phyloP scores from a whole-genome alignment of 2,113 vertebrate species.

The Accipiter virgatus region DNA sequence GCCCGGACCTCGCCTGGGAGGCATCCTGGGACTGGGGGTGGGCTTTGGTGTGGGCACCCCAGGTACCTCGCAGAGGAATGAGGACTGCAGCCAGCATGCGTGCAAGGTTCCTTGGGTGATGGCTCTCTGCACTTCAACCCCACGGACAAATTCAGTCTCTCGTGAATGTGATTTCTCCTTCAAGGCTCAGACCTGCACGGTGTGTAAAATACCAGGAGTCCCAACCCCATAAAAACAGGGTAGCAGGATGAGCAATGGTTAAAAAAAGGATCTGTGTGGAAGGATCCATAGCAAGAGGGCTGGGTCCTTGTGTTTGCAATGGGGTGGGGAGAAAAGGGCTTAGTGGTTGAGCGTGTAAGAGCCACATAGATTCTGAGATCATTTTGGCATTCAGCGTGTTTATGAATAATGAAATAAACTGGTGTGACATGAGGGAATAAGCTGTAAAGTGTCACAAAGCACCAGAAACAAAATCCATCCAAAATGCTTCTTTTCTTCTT shows the following conservation, averaged over 20 bases:
- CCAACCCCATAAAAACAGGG: not conserved
- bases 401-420: conserved; percentile 79
- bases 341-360: conserved; percentile 60
- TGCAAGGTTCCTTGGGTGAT: not conserved
- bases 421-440: conserved; percentile 75
- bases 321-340: conserved; percentile 23
- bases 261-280: not conserved
- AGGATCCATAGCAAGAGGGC: not conserved
- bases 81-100: not conserved
- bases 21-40: rapidly evolving
- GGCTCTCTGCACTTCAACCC: not conserved
- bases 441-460: conserved; percentile 78
- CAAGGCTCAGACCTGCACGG: not conserved
- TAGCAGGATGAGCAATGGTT: not conserved
- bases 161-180: not conserved
- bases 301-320: not conserved
- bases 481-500: conserved; percentile 78
- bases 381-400: conserved; percentile 69
- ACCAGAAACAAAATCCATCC: conserved; percentile 78
- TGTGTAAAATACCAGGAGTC: not conserved
- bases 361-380: conserved; percentile 53
- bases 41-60: not conserved
- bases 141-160: not conserved
- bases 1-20: not conserved
- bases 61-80: not conserved